These are phyloP conservation scores for Augochlorella aurata DNA, from an alignment of 2,888 invertebrate genomes.

Conservation along the genomic window DNA sequence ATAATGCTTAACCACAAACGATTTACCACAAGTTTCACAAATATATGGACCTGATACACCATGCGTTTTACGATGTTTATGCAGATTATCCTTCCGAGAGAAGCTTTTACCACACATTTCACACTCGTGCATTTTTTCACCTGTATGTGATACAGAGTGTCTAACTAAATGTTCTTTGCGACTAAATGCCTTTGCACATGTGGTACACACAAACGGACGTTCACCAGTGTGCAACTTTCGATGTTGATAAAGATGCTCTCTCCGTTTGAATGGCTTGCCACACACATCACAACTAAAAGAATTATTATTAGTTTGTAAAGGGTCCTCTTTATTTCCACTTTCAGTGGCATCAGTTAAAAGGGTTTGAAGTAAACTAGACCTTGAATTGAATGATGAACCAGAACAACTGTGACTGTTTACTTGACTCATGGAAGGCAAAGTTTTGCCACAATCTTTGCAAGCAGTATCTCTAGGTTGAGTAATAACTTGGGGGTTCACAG, in stretches of 20 bases:
- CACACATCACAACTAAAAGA: conserved; percentile 84
- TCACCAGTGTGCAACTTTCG: conserved; percentile 87
- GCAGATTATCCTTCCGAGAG: conserved; percentile 84
- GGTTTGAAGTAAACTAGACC: conserved; percentile 49
- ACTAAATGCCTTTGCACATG: conserved; percentile 87
- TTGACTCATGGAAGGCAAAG: conserved; percentile 74
- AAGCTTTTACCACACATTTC: conserved; percentile 85
- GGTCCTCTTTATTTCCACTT: conserved; percentile 70
- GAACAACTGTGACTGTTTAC: conserved; percentile 76
- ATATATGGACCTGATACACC: conserved; percentile 84
- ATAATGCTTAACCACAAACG: conserved; percentile 87
- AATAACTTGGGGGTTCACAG: conserved; percentile 78
- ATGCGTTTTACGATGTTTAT: conserved; percentile 85
- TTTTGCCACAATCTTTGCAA: conserved; percentile 81
- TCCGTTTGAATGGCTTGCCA: conserved; percentile 86
- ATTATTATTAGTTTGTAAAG: conserved; percentile 65
- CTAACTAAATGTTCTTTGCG: conserved; percentile 87
- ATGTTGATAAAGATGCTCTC: conserved; percentile 88
- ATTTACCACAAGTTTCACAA: conserved; percentile 87
- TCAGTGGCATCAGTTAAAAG: conserved; percentile 61
- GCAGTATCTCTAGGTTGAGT: conserved; percentile 71
- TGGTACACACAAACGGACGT: conserved; percentile 86
- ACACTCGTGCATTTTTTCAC: conserved; percentile 86
- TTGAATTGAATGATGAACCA: conserved; percentile 25
- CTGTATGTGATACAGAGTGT: conserved; percentile 87